A percentile compares a stretch with the other conserved stretches of the same genome.
These are phyloP conservation scores for Rhinogobio ventralis DNA, from an alignment of 2,797 vertebrate genomes.

Conservation along the genomic window DNA sequence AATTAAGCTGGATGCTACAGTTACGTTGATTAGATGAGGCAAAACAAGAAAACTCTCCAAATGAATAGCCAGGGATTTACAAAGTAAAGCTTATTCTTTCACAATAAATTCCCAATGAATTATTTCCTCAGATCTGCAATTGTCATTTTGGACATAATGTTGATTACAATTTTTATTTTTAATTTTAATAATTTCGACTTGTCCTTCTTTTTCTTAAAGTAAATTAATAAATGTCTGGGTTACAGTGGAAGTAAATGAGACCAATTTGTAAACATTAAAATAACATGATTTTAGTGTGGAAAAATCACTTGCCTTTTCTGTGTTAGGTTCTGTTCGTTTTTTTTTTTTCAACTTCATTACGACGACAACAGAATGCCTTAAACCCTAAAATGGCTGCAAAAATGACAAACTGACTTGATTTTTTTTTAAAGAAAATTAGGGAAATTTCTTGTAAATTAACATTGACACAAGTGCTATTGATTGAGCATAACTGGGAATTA, in stretches of 20 bases:
- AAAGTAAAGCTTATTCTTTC: too few species aligned
- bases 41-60: too few species aligned
- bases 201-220: too few species aligned
- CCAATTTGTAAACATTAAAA: background rate
- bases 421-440: too few species aligned
- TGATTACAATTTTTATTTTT: background rate
- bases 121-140: too few species aligned
- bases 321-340: background rate
- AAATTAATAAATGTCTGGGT: background rate
- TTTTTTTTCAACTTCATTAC: background rate
- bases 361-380: background rate
- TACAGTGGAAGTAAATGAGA: background rate
- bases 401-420: background rate
- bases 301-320: background rate
- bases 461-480: background rate
- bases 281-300: background rate
- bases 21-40: too few species aligned
- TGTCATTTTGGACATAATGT: background rate
- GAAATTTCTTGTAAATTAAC: too few species aligned
- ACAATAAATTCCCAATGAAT: background rate
- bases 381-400: background rate
- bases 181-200: too few species aligned
- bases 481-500: background rate
- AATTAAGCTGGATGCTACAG: too few species aligned
- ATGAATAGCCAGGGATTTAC: background rate